Evolutionary conservation across 2,113 vertebrate genomes (phyloP), one percentile per base, ranked within the genome.

Genomic region (Oenanthe melanoleuca): DNA sequence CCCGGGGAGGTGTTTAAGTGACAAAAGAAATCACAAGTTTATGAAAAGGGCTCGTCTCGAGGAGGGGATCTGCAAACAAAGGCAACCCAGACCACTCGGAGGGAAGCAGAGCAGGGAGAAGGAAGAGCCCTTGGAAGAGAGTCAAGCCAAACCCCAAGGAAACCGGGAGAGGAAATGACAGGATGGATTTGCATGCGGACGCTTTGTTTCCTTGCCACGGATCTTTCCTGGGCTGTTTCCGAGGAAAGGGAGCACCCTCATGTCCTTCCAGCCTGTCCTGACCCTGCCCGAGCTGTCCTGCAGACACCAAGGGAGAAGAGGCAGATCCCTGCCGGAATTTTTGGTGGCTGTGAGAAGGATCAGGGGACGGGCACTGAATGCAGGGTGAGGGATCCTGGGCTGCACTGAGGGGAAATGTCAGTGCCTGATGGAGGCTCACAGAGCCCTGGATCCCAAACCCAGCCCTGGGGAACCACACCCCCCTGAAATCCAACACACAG

Each of bases 1-100:
- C 57, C 84, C 53, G 37, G 25, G 25, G 31, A 92, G 89, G 89
- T 96, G 95, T 84, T 92, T 67, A 74, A 91, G 34, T 31, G 88
- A 95, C 84, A 96, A 94, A 95, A 89, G 80, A 49, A 64, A 92
- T 40, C 89, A 73, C 66, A 72, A 82, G 87, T 96, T 89, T 20
- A 55, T 92, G 89, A 79, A 84, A 89, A 86, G 61, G 59, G 26
- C 45, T 93, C 31, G 0, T 57, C 80, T 85, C 80, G 21, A 49
- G 40, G n/a, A 69, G 66, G 66, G 78, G 73, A 78, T 65, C n/a
- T 42, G 74, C 65, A 61, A 74, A 95, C 80, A 95, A 95, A 95
- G 77, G 31, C 49, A 83, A 50, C 16, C 16, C 15, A 60, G 84
- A 87, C 78, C 78, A 65, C 93, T 91, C 1, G 0, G 77, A 82